Percentiles rank a stretch among this genome's conserved stretches.
Conservation (phyloP, 2,797 vertebrate genomes). For the Macropus fuliginosus region DNA sequence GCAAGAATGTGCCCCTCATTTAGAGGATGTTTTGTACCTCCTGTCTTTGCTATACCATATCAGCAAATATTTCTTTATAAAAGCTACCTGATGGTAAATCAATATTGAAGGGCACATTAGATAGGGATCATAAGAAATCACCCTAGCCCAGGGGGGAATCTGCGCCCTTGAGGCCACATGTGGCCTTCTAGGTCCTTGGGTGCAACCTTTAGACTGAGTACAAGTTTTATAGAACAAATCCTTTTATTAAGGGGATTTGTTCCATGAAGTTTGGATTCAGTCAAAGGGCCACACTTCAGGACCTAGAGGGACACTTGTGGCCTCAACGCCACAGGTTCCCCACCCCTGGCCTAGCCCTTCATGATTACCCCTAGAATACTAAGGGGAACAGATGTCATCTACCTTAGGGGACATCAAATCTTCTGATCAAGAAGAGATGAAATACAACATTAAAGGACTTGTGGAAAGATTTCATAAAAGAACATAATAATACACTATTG, state of each 20-base stretch:
- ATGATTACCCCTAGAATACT: background rate
- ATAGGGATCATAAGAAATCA: background rate
- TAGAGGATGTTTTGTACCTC: background rate
- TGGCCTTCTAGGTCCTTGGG: no score
- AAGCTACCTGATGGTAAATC: background rate
- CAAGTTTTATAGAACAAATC: no score
- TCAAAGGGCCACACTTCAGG: no score
- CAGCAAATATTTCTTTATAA: background rate
- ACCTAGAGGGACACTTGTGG: no score
- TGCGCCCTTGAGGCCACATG: no score
- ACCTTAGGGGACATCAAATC: background rate
- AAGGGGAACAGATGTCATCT: background rate
- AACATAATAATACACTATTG: no score
- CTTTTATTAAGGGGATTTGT: no score
- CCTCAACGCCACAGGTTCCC: no score
- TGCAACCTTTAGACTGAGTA: no score
- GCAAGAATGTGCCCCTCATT: background rate
- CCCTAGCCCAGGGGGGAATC: background rate
- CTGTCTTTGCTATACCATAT: background rate
- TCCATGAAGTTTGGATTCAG: no score
- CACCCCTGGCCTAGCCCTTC: background rate
- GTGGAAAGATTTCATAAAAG: no score
- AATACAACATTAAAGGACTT: no score
- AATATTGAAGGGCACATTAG: background rate
- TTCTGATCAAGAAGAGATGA: background rate